phyloP scores from a whole-genome alignment of 2,888 invertebrate genomes.

The Xylota segnis region DNA sequence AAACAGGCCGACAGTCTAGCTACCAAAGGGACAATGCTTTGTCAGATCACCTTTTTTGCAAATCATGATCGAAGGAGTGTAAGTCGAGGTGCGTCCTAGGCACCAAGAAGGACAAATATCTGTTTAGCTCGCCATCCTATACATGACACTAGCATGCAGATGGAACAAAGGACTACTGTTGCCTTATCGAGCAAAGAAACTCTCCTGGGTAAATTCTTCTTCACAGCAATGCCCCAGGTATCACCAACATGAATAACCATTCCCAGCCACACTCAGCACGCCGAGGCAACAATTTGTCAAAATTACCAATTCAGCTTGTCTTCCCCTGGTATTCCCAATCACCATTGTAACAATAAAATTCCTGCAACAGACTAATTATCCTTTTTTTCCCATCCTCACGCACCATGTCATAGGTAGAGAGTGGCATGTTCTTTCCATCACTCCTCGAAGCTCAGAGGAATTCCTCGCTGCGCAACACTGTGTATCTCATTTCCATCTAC shows the following conservation, averaged over 20 bases:
- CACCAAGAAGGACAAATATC: no score
- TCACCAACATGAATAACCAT: background rate
- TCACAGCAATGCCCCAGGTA: no score
- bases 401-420: constrained; percentile 4
- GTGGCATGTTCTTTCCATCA: background rate
- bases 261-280: background rate
- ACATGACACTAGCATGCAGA: no score
- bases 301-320: constrained; percentile 5
- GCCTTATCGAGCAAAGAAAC: no score
- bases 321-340: constrained; percentile 21
- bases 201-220: no score
- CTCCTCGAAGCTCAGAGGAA: background rate
- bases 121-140: no score
- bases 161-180: no score
- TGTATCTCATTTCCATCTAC: constrained; percentile 54
- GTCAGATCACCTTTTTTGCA: no score
- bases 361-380: constrained; percentile 48
- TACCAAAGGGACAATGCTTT: no score
- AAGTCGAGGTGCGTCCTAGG: no score
- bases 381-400: constrained; percentile 23
- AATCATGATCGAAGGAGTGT: no score
- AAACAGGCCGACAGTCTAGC: no score
- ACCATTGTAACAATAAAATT: constrained; percentile 26
- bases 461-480: constrained; percentile 12
- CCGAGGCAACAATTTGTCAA: constrained; percentile 31